Percentiles rank a stretch among this genome's conserved stretches.
These are phyloP conservation scores for Phoeniculus purpureus DNA, from an alignment of 2,797 vertebrate species.

Conservation along the genomic window DNA sequence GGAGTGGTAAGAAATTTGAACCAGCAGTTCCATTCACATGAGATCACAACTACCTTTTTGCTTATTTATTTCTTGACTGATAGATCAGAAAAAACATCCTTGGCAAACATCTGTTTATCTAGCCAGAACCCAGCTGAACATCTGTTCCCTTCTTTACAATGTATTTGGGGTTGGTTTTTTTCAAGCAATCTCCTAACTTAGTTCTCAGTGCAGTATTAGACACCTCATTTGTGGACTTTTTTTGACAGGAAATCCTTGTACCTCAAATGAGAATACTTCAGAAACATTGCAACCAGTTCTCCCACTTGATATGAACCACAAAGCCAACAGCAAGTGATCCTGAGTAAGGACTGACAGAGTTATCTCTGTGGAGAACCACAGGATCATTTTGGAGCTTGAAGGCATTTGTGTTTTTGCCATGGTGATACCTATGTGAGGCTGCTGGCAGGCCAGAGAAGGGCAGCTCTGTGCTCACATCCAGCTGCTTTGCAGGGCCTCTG, in stretches of 20 bases:
- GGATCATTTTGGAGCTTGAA: not conserved
- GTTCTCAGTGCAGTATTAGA: not conserved
- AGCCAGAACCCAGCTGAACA: not conserved
- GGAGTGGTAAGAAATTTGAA: not conserved
- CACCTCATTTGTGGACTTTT: not conserved
- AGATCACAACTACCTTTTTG: not conserved
- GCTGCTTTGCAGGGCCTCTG: not conserved
- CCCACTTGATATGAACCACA: not conserved
- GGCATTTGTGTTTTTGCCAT: not conserved
- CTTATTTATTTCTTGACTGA: not conserved
- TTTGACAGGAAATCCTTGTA: not conserved
- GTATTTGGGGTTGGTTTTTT: not conserved
- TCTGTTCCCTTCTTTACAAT: not conserved
- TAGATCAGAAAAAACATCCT: not conserved
- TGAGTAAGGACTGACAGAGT: not conserved
- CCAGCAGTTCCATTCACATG: not conserved
- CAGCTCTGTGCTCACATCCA: fast-evolving
- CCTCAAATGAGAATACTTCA: not conserved
- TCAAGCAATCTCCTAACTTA: conserved; percentile 21
- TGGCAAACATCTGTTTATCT: not conserved
- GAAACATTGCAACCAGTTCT: not conserved
- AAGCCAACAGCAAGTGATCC: not conserved
- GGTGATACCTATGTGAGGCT: not conserved
- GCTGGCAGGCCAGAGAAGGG: not conserved
- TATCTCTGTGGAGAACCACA: not conserved